Evolutionary conservation across 64 coral and sea anemone genomes (phyloP).

Genomic region (Montipora foliosa): DNA sequence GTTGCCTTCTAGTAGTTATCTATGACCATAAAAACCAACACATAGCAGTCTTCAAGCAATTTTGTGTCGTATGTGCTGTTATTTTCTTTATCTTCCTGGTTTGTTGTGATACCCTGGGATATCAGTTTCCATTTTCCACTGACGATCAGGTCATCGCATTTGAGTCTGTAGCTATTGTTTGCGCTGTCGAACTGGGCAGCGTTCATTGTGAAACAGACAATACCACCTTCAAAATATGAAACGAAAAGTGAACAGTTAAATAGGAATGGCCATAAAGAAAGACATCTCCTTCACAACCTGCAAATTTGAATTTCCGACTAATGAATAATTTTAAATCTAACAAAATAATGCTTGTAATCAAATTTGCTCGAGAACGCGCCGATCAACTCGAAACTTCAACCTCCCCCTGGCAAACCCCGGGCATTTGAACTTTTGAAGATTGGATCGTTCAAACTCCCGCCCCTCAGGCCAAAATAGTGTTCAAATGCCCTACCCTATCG

Average conservation of each 20-base stretch:
- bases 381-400: too few species aligned
- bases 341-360: too few species aligned
- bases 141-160: conserved; percentile 14
- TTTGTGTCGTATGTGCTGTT: neutral
- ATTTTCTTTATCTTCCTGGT: neutral
- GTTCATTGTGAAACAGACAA: conserved; percentile 46
- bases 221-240: neutral
- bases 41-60: neutral
- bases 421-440: too few species aligned
- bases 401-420: too few species aligned
- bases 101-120: conserved; percentile 18
- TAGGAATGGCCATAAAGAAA: too few species aligned
- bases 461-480: too few species aligned
- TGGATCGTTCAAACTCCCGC: too few species aligned
- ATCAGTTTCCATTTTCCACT: conserved; percentile 33
- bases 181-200: conserved; percentile 10
- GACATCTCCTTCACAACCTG: too few species aligned
- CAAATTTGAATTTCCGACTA: too few species aligned
- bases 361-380: too few species aligned
- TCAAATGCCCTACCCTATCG: too few species aligned
- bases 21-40: conserved; percentile 39
- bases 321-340: too few species aligned
- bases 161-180: conserved; percentile 24
- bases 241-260: neutral
- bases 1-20: neutral